These are phyloP conservation scores for Chroicocephalus ridibundus DNA, from an alignment of 2,113 vertebrate genomes.

Conservation along the genomic window DNA sequence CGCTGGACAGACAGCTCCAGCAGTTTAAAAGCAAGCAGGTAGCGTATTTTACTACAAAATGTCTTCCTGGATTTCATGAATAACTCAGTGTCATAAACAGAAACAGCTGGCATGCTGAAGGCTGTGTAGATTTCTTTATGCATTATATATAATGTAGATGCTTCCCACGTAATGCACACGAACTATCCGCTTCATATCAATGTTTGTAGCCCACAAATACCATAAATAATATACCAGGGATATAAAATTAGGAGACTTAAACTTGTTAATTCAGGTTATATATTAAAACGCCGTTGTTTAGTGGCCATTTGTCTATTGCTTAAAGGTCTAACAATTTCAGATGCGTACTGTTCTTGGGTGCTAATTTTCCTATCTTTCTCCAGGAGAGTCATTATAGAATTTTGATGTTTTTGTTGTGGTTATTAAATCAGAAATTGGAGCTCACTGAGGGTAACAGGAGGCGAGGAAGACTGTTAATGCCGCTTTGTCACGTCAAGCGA, in stretches of 20 bases:
- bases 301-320: conserved; percentile 38
- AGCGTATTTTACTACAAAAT: conserved; percentile 63
- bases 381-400: not conserved
- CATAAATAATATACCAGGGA: not conserved
- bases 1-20: not conserved
- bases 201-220: not conserved
- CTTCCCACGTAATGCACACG: not conserved
- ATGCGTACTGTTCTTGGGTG: not conserved
- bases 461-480: not conserved
- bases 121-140: conserved; percentile 59
- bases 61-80: conserved; percentile 57
- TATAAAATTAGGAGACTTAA: not conserved
- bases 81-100: conserved; percentile 67
- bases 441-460: not conserved
- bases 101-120: conserved; percentile 70
- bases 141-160: conserved; percentile 52
- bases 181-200: not conserved
- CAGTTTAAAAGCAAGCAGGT: conserved; percentile 57
- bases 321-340: conserved; percentile 23
- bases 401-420: not conserved
- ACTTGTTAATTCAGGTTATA: conserved; percentile 13
- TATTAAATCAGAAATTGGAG: conserved; percentile 34
- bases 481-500: not conserved
- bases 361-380: not conserved
- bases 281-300: conserved; percentile 30